Percentiles rank a stretch among this genome's conserved stretches.
phyloP scores from a whole-genome alignment of 2,113 vertebrate genomes.

The Nannospalax galili region DNA sequence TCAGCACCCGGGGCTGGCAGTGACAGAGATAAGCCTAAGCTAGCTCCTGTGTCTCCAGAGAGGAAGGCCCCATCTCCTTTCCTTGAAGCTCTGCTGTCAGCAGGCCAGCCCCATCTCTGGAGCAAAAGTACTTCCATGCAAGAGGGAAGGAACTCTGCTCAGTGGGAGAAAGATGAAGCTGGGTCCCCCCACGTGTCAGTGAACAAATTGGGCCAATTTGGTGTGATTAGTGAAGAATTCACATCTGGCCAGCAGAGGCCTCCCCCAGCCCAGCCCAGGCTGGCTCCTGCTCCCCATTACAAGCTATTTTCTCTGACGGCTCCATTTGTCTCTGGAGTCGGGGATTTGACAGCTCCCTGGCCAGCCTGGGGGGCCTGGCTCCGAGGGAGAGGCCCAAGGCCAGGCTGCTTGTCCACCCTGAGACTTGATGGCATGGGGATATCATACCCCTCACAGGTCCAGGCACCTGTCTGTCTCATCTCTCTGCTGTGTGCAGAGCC shows the following conservation, averaged over 20 bases:
- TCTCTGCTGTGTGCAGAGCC: background rate
- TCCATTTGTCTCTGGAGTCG: conserved; percentile 96
- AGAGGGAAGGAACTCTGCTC: conserved; percentile 61
- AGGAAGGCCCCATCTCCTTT: background rate
- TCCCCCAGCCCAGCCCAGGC: conserved; percentile 83
- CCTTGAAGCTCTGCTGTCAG: conserved; percentile 63
- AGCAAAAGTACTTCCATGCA: conserved; percentile 85
- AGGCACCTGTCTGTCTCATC: conserved; percentile 48
- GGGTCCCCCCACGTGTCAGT: conserved; percentile 81
- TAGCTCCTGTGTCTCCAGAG: background rate
- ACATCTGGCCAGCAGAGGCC: conserved; percentile 93
- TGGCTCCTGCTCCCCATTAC: conserved; percentile 94
- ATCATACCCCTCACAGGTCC: background rate
- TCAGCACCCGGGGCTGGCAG: background rate
- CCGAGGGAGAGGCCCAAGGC: conserved; percentile 88
- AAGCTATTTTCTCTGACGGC: conserved; percentile 96
- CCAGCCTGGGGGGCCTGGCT: conserved; percentile 87
- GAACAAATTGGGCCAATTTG: conserved; percentile 96
- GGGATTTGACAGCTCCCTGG: conserved; percentile 91
- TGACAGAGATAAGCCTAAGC: background rate
- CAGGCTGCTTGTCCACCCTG: conserved; percentile 45
- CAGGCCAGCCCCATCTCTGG: conserved; percentile 61
- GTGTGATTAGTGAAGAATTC: conserved; percentile 92
- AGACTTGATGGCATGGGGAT: conserved; percentile 1
- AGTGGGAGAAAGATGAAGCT: conserved; percentile 77